These are phyloP conservation scores for Formica aserva DNA, from an alignment of 2,888 invertebrate species.

Conservation along the genomic window DNA sequence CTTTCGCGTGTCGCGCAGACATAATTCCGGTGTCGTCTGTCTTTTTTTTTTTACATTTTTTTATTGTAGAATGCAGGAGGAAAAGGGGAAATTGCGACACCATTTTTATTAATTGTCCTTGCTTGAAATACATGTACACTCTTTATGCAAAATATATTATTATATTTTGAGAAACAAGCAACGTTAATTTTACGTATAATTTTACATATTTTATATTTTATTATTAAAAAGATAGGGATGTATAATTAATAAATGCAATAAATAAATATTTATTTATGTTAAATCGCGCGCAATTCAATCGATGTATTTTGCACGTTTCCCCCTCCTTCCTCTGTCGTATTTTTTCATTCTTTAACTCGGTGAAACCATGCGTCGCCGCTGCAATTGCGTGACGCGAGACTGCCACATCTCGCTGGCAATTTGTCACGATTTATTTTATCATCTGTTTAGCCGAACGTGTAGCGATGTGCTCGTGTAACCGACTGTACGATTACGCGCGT, in stretches of 20 bases:
- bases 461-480: constrained; percentile 44
- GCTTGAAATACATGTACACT: neutral
- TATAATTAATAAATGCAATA: neutral
- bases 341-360: constrained; percentile 27
- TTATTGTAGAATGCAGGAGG: neutral
- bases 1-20: constrained; percentile 58
- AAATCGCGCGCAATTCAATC: neutral
- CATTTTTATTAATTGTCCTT: constrained; percentile 12
- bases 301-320: neutral
- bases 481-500: constrained; percentile 39
- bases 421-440: constrained; percentile 58
- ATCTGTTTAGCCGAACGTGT: constrained; percentile 51
- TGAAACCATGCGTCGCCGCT: constrained; percentile 6
- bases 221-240: neutral
- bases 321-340: no score
- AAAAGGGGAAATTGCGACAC: neutral
- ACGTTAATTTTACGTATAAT: neutral
- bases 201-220: neutral
- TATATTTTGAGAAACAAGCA: neutral
- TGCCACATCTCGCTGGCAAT: constrained; percentile 51
- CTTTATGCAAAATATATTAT: neutral
- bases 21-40: constrained; percentile 53
- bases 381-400: constrained; percentile 37
- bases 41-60: constrained; percentile 11
- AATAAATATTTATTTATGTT: constrained; percentile 15